Evolutionary conservation across 92 coral and sea anemone species (phyloP).

Genomic region (Plumapathes pennacea): DNA sequence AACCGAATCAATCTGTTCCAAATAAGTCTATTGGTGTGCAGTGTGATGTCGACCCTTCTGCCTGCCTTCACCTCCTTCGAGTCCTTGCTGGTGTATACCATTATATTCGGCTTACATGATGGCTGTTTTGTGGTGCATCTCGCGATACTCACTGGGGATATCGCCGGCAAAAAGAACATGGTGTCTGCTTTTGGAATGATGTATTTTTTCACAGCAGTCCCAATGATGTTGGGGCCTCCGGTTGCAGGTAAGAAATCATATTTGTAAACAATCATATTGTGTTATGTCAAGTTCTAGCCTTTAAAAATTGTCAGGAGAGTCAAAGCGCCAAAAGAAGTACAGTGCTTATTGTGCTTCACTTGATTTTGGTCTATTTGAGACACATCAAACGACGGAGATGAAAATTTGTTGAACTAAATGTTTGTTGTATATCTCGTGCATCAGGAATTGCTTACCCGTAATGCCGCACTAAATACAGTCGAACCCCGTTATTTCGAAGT

Average conservation of each 20-base stretch:
- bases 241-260: constrained; percentile 82
- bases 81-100: constrained; percentile 52
- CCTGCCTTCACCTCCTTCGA: constrained; percentile 58
- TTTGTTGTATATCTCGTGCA: no score
- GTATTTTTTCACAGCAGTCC: constrained; percentile 65
- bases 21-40: constrained; percentile 55
- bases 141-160: constrained; percentile 73
- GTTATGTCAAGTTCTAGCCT: no score
- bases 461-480: no score
- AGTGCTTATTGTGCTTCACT: no score
- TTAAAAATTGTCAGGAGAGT: no score
- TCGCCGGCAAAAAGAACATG: constrained; percentile 61
- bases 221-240: constrained; percentile 84
- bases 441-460: no score
- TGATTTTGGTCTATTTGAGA: no score
- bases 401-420: no score
- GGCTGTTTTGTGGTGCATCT: constrained; percentile 71
- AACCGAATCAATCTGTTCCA: constrained; percentile 71
- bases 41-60: constrained; percentile 70
- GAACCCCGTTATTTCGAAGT: no score
- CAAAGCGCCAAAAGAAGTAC: no score
- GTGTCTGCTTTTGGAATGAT: constrained; percentile 72
- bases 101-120: constrained; percentile 74
- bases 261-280: no score
- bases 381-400: no score